Conservation (phyloP, 2,113 vertebrate species). For the Oreotrochilus melanogaster region DNA sequence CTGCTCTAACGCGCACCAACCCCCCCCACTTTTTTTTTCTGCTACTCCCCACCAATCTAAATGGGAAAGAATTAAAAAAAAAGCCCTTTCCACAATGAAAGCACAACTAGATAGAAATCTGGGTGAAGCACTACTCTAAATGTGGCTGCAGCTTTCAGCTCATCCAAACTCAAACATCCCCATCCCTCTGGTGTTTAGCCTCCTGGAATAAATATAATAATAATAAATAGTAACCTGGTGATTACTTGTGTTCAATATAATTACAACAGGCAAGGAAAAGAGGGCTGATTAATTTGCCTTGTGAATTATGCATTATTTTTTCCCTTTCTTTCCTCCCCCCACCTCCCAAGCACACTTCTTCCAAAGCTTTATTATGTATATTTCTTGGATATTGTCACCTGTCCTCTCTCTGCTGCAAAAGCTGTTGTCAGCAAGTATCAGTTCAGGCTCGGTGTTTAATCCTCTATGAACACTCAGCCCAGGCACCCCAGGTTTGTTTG, state of each 20-base stretch:
- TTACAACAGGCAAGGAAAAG: constrained; percentile 76
- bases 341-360: constrained; percentile 38
- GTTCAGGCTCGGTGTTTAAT: constrained; percentile 32
- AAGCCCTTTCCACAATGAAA: constrained; percentile 37
- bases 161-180: not conserved
- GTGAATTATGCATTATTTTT: constrained; percentile 81
- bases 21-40: not conserved
- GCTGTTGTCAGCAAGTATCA: constrained; percentile 38
- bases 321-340: not conserved
- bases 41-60: constrained; percentile 30
- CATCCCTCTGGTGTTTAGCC: not conserved
- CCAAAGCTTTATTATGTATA: constrained; percentile 73
- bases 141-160: not conserved
- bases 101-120: constrained; percentile 54
- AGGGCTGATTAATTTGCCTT: constrained; percentile 78
- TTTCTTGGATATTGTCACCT: constrained; percentile 61
- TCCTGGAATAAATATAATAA: not conserved
- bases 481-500: not conserved
- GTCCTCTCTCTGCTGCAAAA: constrained; percentile 32
- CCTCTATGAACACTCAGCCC: not conserved
- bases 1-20: constrained; percentile 78
- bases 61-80: constrained; percentile 27
- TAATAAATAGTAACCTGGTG: constrained; percentile 11
- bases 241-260: constrained; percentile 60
- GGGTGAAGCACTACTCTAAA: constrained; percentile 48